Conservation (phyloP, 2,113 vertebrate genomes). For the Heptranchias perlo region DNA sequence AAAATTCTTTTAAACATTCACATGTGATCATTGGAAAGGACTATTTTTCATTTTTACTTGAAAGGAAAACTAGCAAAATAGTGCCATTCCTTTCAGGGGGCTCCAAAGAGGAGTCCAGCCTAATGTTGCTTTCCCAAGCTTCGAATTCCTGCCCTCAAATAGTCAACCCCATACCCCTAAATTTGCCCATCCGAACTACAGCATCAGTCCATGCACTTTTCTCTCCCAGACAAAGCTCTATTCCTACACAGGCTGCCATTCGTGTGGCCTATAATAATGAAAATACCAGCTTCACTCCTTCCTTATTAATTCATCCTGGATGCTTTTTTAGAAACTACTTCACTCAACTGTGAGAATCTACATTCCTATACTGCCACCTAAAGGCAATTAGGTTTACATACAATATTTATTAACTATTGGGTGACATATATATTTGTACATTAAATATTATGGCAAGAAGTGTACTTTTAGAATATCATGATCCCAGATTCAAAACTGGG, state of each 20-base stretch:
- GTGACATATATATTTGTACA: no score
- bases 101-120: no score
- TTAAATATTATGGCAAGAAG: neutral
- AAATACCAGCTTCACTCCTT: neutral
- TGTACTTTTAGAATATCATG: neutral
- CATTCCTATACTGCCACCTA: neutral
- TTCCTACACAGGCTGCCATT: neutral
- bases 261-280: neutral
- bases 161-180: no score
- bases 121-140: no score
- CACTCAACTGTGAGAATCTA: neutral
- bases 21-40: neutral
- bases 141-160: no score
- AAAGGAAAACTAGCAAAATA: no score
- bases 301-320: neutral
- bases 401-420: no score
- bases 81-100: no score
- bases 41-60: no score
- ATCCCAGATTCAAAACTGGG: no score
- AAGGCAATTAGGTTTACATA: neutral
- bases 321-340: neutral
- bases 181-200: neutral
- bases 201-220: neutral
- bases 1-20: neutral
- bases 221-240: neutral